phyloP scores from a whole-genome alignment of 2,888 invertebrate species.

The Podabrus alpinus region DNA sequence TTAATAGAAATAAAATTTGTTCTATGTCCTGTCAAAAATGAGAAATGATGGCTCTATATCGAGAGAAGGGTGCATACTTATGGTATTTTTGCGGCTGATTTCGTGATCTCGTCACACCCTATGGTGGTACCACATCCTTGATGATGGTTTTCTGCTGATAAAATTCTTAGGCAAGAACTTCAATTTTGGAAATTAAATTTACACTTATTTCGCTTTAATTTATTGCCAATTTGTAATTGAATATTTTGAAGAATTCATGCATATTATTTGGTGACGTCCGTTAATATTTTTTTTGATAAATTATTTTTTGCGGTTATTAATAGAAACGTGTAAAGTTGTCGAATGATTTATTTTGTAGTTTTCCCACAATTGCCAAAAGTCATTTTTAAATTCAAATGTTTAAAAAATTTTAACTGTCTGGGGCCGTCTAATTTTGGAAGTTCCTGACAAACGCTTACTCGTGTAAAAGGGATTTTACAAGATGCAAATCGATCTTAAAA shows the following conservation, averaged over 20 bases:
- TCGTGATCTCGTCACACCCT: too few relatives aligned
- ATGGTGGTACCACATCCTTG: too few relatives aligned
- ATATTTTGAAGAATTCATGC: not conserved
- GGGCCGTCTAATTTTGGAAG: not conserved
- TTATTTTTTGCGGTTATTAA: not conserved
- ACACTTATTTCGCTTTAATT: not conserved
- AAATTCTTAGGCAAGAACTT: too few relatives aligned
- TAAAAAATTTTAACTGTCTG: not conserved
- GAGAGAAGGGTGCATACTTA: too few relatives aligned
- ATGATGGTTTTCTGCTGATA: too few relatives aligned
- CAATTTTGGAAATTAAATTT: not conserved
- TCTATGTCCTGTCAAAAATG: too few relatives aligned
- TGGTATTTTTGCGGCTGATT: too few relatives aligned
- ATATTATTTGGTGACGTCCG: not conserved
- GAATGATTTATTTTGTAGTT: slow-evolving; percentile 2
- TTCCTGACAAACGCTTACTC: not conserved
- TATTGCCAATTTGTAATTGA: not conserved
- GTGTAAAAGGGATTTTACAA: not conserved
- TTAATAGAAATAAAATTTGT: too few relatives aligned
- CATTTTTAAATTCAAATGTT: not conserved
- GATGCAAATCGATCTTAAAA: not conserved
- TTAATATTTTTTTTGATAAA: not conserved
- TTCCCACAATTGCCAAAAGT: not conserved
- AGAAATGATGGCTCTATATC: too few relatives aligned
- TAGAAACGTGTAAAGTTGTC: not conserved